Conservation (phyloP, 2,888 invertebrate genomes). For the Troilus luridus region DNA sequence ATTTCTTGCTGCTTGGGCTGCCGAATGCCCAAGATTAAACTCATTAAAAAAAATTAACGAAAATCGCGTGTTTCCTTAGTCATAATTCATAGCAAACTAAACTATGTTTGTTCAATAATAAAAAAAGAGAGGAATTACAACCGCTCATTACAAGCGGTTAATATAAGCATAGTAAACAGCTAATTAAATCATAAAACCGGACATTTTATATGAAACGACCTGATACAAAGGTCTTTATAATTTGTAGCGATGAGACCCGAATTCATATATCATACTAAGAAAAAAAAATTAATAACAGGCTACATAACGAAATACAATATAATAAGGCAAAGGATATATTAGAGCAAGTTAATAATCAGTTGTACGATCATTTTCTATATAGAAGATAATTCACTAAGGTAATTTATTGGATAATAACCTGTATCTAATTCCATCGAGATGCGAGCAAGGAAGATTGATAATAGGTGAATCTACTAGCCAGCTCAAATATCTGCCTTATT, state of each 20-base stretch:
- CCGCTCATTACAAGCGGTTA: too few relatives aligned
- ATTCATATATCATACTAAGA: not conserved
- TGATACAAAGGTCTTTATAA: not conserved
- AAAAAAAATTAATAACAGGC: not conserved
- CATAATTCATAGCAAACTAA: too few relatives aligned
- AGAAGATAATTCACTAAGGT: not conserved
- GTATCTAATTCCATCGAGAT: not conserved
- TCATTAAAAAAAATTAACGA: too few relatives aligned
- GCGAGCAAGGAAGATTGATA: not conserved
- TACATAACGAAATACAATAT: not conserved
- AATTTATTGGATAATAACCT: slow-evolving; percentile 1
- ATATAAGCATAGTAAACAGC: too few relatives aligned
- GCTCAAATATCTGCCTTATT: slow-evolving; percentile 1
- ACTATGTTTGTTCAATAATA: too few relatives aligned
- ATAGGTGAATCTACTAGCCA: not conserved
- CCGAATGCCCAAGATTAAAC: too few relatives aligned
- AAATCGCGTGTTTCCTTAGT: too few relatives aligned
- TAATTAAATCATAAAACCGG: too few relatives aligned
- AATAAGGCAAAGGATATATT: not conserved
- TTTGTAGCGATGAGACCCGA: not conserved
- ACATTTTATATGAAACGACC: too few relatives aligned
- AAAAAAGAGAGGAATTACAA: too few relatives aligned
- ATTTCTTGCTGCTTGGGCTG: too few relatives aligned
- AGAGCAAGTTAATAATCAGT: not conserved
- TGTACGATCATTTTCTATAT: not conserved